phyloP scores from a whole-genome alignment of 2,797 vertebrate species.

The Etheostoma perlongum region DNA sequence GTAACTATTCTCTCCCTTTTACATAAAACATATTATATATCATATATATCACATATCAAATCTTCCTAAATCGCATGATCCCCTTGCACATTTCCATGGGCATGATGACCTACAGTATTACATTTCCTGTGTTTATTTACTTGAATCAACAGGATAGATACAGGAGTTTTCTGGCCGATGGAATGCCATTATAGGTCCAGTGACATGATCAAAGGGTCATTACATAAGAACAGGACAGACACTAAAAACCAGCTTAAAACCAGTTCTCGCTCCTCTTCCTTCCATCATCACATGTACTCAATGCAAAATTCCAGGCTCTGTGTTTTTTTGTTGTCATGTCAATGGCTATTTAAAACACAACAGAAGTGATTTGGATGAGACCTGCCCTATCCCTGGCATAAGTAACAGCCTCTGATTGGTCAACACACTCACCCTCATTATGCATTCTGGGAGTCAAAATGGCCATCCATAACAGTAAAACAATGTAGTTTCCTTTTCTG shows the following conservation, averaged over 20 bases:
- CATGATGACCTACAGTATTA: slow-evolving; percentile 12
- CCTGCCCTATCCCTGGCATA: background rate
- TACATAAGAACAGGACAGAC: slow-evolving; percentile 45
- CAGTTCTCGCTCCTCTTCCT: slow-evolving; percentile 6
- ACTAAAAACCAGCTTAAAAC: slow-evolving; percentile 24
- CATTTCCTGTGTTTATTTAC: slow-evolving; percentile 12
- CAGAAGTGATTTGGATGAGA: background rate
- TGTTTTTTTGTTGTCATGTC: slow-evolving; percentile 13
- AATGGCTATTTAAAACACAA: background rate
- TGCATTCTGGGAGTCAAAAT: no score
- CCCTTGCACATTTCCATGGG: background rate
- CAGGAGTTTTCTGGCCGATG: slow-evolving; percentile 19
- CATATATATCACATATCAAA: slow-evolving; percentile 4
- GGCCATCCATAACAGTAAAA: no score
- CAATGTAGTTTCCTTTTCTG: no score
- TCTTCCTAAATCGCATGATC: slow-evolving; percentile 2
- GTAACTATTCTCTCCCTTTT: background rate
- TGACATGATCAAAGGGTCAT: slow-evolving; percentile 33
- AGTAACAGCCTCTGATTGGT: no score
- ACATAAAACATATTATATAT: background rate
- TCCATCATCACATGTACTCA: background rate
- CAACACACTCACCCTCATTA: no score
- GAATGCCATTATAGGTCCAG: slow-evolving; percentile 51
- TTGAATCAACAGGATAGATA: slow-evolving; percentile 1
- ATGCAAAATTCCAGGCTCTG: slow-evolving; percentile 4